Percentiles rank a stretch among this genome's conserved stretches.
phyloP scores from a whole-genome alignment of 2,797 vertebrate genomes.

The Threskiornis aethiopicus region DNA sequence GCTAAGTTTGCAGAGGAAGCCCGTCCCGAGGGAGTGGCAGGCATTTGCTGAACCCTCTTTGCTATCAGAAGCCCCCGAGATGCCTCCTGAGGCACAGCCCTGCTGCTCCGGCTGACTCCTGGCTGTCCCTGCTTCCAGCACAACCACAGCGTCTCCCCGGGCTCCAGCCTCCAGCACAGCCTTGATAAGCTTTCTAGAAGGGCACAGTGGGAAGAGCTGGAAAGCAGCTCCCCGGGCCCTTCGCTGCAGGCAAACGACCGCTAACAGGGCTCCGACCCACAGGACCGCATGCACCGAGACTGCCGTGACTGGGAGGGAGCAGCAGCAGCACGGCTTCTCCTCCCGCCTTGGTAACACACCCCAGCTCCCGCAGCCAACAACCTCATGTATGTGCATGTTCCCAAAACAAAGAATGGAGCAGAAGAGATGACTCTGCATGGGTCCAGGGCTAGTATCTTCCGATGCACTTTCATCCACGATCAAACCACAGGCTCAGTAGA shows the following conservation, averaged over 20 bases:
- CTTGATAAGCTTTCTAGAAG: neutral
- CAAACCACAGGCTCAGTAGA: neutral
- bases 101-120: neutral
- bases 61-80: neutral
- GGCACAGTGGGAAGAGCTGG: neutral
- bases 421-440: neutral
- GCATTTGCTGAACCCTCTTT: neutral
- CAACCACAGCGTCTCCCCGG: neutral
- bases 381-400: neutral
- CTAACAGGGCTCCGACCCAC: neutral
- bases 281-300: neutral
- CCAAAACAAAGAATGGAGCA: slow-evolving; percentile 32
- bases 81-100: neutral
- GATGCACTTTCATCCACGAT: slow-evolving; percentile 24
- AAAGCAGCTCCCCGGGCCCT: neutral
- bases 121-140: neutral
- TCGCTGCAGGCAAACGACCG: neutral
- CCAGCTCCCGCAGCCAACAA: neutral
- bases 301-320: rapidly evolving
- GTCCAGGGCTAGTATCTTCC: slow-evolving; percentile 53
- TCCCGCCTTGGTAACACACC: neutral
- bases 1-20: neutral
- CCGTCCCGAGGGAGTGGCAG: neutral
- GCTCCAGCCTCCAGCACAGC: neutral
- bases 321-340: neutral